phyloP scores from a whole-genome alignment of 1,140 invertebrate genomes.

The Berghia stephanieae region DNA sequence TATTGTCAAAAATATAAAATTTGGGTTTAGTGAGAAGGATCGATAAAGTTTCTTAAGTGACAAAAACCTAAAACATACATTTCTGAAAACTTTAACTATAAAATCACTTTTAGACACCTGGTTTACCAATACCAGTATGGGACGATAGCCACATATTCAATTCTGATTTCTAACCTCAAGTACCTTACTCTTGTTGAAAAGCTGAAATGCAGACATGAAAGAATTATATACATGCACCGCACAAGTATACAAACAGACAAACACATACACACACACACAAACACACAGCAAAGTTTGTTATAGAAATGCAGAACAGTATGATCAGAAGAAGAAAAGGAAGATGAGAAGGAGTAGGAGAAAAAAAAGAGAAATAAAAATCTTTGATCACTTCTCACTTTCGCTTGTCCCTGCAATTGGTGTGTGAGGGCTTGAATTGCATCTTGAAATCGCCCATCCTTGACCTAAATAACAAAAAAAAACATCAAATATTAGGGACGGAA shows the following conservation, averaged over 20 bases:
- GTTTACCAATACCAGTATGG: too few species aligned
- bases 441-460: slow-evolving; percentile 88
- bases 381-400: slow-evolving; percentile 69
- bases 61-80: too few species aligned
- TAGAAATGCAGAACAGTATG: background rate
- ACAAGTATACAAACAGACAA: background rate
- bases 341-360: background rate
- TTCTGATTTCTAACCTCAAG: too few species aligned
- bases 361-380: slow-evolving; percentile 25
- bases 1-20: too few species aligned
- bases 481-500: background rate
- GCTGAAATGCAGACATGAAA: too few species aligned
- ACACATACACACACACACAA: background rate
- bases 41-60: too few species aligned
- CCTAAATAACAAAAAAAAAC: slow-evolving; percentile 71
- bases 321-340: background rate
- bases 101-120: too few species aligned
- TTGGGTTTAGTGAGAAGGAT: too few species aligned
- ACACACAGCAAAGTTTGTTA: background rate
- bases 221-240: background rate
- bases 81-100: too few species aligned
- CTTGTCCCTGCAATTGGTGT: slow-evolving; percentile 74
- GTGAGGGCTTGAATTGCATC: slow-evolving; percentile 88
- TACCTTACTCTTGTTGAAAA: too few species aligned
- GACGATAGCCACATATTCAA: too few species aligned